These are phyloP conservation scores for Styela clava DNA, from an alignment of 23 tunicate species.

Conservation along the genomic window DNA sequence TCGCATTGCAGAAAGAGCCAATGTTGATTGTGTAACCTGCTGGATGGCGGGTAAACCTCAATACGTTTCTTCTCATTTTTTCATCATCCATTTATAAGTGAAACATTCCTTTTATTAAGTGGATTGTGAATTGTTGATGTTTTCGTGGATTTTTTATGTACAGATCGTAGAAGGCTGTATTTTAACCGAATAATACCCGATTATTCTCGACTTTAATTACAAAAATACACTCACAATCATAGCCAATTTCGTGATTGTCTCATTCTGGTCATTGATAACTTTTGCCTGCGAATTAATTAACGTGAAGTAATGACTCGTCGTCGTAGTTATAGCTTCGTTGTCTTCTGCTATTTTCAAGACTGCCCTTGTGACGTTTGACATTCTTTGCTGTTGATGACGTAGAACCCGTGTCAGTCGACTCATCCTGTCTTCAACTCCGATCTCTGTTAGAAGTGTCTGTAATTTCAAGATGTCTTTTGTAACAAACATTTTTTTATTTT, in stretches of 20 bases:
- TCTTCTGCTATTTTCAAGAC: constrained; percentile 42
- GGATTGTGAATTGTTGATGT: too few species aligned
- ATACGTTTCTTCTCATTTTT: too few species aligned
- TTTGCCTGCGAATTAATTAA: constrained; percentile 54
- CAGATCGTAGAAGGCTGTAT: too few species aligned
- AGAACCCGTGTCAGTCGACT: constrained; percentile 40
- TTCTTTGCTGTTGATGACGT: constrained; percentile 39
- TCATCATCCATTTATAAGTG: too few species aligned
- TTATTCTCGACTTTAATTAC: too few species aligned
- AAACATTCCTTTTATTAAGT: too few species aligned
- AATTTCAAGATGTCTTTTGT: not conserved
- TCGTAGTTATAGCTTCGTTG: constrained; percentile 44
- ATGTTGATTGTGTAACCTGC: too few species aligned
- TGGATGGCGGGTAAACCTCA: too few species aligned
- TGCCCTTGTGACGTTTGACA: constrained; percentile 45
- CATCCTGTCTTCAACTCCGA: constrained; percentile 37
- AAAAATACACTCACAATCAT: constrained; percentile 38
- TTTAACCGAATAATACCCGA: too few species aligned
- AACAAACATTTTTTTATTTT: too few species aligned
- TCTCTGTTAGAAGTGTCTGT: constrained; percentile 14
- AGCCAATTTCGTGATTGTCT: constrained; percentile 27
- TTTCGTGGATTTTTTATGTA: too few species aligned
- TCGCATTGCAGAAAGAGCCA: too few species aligned
- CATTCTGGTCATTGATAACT: constrained; percentile 57
- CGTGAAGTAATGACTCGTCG: constrained; percentile 51